Base-by-base conservation (phyloP, 2,797 vertebrate species). In the Epinephelus awoara region DNA sequence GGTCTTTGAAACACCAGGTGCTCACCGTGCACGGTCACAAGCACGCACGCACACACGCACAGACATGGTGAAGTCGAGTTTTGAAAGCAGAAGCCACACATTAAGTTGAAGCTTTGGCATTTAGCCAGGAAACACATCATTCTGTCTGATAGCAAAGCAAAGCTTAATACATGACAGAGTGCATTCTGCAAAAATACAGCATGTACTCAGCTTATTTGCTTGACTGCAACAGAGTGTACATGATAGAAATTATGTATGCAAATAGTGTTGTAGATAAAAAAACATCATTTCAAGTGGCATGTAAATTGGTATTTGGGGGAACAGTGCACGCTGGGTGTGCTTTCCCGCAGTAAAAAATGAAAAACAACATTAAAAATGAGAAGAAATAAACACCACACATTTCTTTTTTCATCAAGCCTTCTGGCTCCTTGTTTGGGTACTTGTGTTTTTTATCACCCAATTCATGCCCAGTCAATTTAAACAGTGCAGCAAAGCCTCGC, bases 1-100 rank as follows among this genome's bases (percentile, higher is more conserved):
- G 27, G 58, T 80, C 85, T 89, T 91, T 88, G 86, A 90, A 90
- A 90, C 62, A 87, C 76, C 88, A 90, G 84, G 89, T 85, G 85
- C 80, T 83, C 76, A 51, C 46, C 64, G 25, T 51, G 34, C 67
- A 77, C 25, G 42, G 11, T 14, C 64, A 73, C 63, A 76, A 23
- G 42, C 66, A 67, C 34, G 29, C 0, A 40, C 19, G 44, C 27
- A 58, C 67, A 56, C 61, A 62, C 52, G 12, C 61, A 62, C 56
- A 14, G 42, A 56, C 21, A 49, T 6, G 17, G 21, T 76, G 9
- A 71, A 66, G 72, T 80, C 34, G 50, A 65, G 63, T 63, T 34
- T 29, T 8, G 44, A 47, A 62, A 67, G 72, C 58, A 82, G 69
- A 72, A 72, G 67, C 68, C 64, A 72, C 44, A 75, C 65, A 77